Percentiles rank a stretch among this genome's conserved stretches.
Evolutionary conservation across 2,113 vertebrate genomes (phyloP).

Genomic region (Mesocricetus auratus): DNA sequence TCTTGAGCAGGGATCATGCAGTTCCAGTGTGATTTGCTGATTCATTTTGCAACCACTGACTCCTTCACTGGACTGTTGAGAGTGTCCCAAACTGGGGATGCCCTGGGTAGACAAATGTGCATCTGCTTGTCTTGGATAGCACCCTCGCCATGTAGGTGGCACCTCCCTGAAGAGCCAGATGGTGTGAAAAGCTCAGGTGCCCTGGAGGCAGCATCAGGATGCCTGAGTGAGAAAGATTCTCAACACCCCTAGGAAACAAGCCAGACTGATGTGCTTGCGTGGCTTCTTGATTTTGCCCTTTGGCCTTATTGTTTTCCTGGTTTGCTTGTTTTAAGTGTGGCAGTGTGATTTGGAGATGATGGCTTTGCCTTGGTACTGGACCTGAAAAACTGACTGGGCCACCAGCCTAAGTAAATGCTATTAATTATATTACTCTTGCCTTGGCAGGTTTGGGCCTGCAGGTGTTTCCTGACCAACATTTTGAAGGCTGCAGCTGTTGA

Average conservation of each 20-base stretch:
- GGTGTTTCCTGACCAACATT: conserved; percentile 65
- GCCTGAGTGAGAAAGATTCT: not conserved
- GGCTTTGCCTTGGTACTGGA: not conserved
- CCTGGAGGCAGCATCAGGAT: not conserved
- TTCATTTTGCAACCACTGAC: not conserved
- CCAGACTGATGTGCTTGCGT: not conserved
- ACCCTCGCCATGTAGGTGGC: not conserved
- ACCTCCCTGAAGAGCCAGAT: not conserved
- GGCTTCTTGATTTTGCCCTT: conserved; percentile 16
- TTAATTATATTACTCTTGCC: not conserved
- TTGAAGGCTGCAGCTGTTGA: conserved; percentile 34
- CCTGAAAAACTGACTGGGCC: conserved; percentile 1
- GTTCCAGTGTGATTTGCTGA: not conserved
- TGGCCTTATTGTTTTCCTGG: not conserved
- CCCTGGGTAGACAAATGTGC: not conserved
- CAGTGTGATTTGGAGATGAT: not conserved
- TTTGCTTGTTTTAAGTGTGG: conserved; percentile 42
- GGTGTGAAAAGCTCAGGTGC: not conserved
- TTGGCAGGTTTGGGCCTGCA: not conserved
- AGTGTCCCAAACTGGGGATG: not conserved
- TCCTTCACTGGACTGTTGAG: not conserved
- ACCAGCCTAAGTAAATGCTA: conserved; percentile 55
- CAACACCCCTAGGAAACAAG: not conserved
- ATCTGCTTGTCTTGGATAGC: not conserved
- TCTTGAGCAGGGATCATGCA: not conserved